Evolutionary conservation across 2,797 vertebrate species (phyloP), one percentile per base, ranked within the genome.

Genomic region (Parotocinclus haroldoi): DNA sequence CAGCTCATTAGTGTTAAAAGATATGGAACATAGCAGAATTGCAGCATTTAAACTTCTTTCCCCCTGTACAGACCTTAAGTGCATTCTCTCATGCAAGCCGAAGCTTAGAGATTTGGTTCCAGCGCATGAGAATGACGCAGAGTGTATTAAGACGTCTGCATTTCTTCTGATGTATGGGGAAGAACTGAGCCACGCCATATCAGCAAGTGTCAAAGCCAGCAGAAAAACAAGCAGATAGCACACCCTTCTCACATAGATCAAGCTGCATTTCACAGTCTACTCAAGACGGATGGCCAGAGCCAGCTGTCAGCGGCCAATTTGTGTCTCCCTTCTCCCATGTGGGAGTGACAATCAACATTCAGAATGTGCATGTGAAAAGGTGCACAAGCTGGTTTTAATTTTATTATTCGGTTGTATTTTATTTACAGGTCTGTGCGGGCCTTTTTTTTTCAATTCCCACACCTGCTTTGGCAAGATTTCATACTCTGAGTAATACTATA

Each of bases 201-300:
- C 68, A 19, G 56, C 51, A 40, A 45, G 73, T 75, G 75, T 68
- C 73, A 70, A 53, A 69, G 66, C 68, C 39, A 66, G 63, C 64
- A 67, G 75, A 42, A 70, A 73, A 75, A 59, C 75, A 66, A 60
- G 64, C 62, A 56, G 78, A 78, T 63, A 68, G 59, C 72, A 64
- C 69, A 71, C 63, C 36, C 73, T 53, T 73, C 65, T 76, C 74
- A 59, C 69, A 77, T 75, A 63, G 51, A 71, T 81, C 79, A 76
- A 53, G 57, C 66, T 56, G 49, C 67, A 66, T 75, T 76, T 76
- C 66, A 68, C 68, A 72, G 69, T 66, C 63, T 63, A 46, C 45
- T 55, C 53, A 44, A 76, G 74, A 78, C n/a, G 49, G 68, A 77
- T 74, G 71, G 48, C 48, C 68, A 66, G 57, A 73, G 63, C 38